Percentiles rank a stretch among this genome's conserved stretches.
These are phyloP conservation scores for Melanotaenia nigrans DNA, from an alignment of 2,797 vertebrate species.

Conservation along the genomic window DNA sequence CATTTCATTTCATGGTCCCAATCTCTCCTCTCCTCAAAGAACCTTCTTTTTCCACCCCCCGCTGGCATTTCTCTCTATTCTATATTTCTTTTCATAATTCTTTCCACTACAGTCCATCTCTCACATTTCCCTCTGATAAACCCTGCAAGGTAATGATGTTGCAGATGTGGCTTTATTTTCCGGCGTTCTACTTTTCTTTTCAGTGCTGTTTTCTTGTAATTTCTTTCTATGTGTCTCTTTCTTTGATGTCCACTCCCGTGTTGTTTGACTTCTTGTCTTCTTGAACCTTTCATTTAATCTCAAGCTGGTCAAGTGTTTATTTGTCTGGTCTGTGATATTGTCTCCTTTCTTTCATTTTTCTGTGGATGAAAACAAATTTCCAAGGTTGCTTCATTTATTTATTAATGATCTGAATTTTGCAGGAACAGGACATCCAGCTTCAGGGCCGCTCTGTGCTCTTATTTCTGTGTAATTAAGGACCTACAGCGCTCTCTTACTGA, in stretches of 20 bases:
- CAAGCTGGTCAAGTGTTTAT: conserved; percentile 1
- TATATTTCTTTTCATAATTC: conserved; percentile 31
- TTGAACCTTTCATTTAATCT: conserved; percentile 14
- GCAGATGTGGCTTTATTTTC: conserved; percentile 16
- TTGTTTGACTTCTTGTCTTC: conserved; percentile 5
- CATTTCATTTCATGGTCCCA: conserved; percentile 14
- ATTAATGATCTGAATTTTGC: background rate
- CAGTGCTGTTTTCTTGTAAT: background rate
- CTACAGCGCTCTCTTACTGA: background rate
- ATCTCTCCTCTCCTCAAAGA: conserved; percentile 34
- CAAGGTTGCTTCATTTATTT: background rate
- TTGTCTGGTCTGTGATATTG: background rate
- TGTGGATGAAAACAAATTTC: background rate
- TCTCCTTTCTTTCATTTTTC: background rate
- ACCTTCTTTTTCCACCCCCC: conserved; percentile 9
- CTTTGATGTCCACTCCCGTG: background rate
- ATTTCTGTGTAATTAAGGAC: conserved; percentile 9
- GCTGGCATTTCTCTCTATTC: conserved; percentile 17
- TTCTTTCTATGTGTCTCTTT: background rate
- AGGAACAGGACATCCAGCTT: background rate
- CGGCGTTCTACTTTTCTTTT: background rate
- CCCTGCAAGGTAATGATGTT: conserved; percentile 10
- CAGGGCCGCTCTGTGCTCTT: background rate
- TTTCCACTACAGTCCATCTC: conserved; percentile 4
- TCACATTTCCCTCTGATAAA: conserved; percentile 16